Percentiles rank a stretch among this genome's conserved stretches.
Evolutionary conservation across 1,140 invertebrate species (phyloP).

Genomic region (Dendrolimus kikuchii): DNA sequence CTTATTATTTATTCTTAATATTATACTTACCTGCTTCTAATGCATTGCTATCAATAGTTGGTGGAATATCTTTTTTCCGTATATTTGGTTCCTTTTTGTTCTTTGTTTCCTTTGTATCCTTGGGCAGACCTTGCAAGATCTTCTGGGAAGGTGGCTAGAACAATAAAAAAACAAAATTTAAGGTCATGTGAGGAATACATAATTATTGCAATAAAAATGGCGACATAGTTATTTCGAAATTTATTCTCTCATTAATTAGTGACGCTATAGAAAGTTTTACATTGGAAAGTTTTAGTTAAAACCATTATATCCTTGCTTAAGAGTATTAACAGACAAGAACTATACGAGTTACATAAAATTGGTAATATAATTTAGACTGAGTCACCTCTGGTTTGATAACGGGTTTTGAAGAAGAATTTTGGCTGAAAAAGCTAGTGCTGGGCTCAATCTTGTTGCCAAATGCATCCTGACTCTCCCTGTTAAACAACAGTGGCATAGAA

Average conservation of each 20-base stretch:
- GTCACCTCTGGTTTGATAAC: constrained; percentile 44
- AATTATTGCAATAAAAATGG: constrained; percentile 27
- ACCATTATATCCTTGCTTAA: neutral
- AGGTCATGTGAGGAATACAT: constrained; percentile 14
- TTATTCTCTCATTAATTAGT: neutral
- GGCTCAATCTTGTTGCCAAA: constrained; percentile 58
- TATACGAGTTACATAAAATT: constrained; percentile 16
- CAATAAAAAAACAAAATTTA: constrained; percentile 13
- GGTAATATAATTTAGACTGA: constrained; percentile 16
- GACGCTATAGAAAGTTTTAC: no score
- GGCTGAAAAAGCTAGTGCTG: constrained; percentile 46
- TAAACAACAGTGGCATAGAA: constrained; percentile 69
- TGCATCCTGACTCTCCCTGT: constrained; percentile 59
- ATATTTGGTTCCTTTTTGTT: constrained; percentile 13
- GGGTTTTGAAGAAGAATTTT: constrained; percentile 36
- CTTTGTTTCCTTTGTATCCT: constrained; percentile 25
- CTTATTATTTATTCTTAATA: neutral
- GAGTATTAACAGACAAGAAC: constrained; percentile 2
- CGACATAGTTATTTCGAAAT: constrained; percentile 12
- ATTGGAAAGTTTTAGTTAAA: no score
- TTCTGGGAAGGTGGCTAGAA: constrained; percentile 35
- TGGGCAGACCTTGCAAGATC: constrained; percentile 15
- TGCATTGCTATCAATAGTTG: constrained; percentile 34
- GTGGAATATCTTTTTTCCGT: constrained; percentile 37
- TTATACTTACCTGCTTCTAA: constrained; percentile 44